Evolutionary conservation across 2,797 vertebrate species (phyloP), one percentile per base, ranked within the genome.

Genomic region (Sebastes taczanowskii): DNA sequence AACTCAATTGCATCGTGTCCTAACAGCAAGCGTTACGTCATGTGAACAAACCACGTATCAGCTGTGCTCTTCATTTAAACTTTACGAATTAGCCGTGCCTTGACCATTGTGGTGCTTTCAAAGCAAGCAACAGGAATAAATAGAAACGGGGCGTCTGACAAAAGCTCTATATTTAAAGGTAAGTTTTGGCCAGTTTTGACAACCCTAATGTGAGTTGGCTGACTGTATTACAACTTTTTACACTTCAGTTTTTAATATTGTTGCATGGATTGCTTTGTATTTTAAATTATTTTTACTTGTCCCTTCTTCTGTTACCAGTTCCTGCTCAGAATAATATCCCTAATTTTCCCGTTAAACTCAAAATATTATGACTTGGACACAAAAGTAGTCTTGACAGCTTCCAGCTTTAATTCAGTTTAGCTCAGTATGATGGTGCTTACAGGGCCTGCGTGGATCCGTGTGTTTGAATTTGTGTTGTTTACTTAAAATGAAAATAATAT

Each of bases 401-500:
- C 22, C 25, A 55, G 7, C 29, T 16, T 16, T 38, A 66, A 59
- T 61, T 52, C 16, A 58, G 16, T 64, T 64, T 4, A 38, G 18
- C 55, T 58, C 77, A 6, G 13, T 65, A 20, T n/a, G n/a, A 30
- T 55, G n/a, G 61, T 34, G 56, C 38, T 53, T 60, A 22, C 27
- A 34, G 22, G 25, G 9, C 27, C 11, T 11, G 18, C 32, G 67
- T 55, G 42, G 16, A 53, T 42, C 22, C 38, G 3, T 25, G 32
- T 66, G 7, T 6, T 32, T 71, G 16, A 16, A 8, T 53, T 69
- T 75, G 3, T 71, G 23, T 52, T 77, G 67, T 75, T 62, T 77
- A 29, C 34, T 67, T 74, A 46, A 79, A 64, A 59, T 23, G 18
- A 38, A 70, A 35, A n/a, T 73, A 61, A 64, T 71, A 65, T 69